Conservation (phyloP, 2,113 vertebrate genomes). For the Phrynocephalus versicolor region DNA sequence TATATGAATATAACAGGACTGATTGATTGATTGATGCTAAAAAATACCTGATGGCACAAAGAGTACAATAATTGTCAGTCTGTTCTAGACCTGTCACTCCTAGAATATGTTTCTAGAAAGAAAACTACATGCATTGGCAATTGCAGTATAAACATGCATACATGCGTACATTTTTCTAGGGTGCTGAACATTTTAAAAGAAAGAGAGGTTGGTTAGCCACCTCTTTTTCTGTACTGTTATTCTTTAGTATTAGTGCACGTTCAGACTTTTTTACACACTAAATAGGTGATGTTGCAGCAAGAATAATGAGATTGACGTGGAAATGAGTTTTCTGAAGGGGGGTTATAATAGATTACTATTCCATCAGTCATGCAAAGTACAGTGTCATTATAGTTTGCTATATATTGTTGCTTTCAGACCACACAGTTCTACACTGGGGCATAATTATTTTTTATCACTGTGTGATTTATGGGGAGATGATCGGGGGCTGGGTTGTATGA, state of each 20-base stretch:
- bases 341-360: background rate
- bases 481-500: background rate
- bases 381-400: background rate
- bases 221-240: background rate
- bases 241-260: background rate
- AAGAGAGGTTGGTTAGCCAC: background rate
- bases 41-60: background rate
- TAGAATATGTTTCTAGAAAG: background rate
- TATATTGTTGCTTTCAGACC: background rate
- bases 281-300: background rate
- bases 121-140: background rate
- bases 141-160: background rate
- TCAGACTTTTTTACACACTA: background rate
- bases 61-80: background rate
- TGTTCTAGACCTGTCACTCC: background rate
- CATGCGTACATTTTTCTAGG: background rate
- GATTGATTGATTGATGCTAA: constrained; percentile 7
- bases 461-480: too few species aligned
- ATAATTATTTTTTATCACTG: background rate
- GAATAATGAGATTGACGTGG: background rate
- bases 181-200: background rate
- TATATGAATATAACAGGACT: background rate
- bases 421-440: background rate
- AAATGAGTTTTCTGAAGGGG: background rate
- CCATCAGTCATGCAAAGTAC: background rate